Percentiles rank a stretch among this genome's conserved stretches.
Evolutionary conservation across 2,113 vertebrate genomes (phyloP).

Genomic region (Otolemur garnettii): DNA sequence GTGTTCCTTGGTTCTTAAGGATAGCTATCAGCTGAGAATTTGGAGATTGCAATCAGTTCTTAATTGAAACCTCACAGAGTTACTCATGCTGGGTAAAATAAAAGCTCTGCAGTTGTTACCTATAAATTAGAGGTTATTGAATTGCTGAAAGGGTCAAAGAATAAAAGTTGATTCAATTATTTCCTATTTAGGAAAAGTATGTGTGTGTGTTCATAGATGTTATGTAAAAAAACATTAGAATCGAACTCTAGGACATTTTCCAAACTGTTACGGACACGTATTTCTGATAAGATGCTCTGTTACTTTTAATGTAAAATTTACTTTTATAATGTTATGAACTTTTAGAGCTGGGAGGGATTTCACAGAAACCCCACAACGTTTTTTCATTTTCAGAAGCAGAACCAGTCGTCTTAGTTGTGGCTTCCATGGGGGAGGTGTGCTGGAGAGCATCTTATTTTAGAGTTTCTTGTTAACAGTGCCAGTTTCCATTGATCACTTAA

Average conservation of each 20-base stretch:
- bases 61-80: not conserved
- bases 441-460: not conserved
- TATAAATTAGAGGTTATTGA: not conserved
- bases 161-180: not conserved
- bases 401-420: not conserved
- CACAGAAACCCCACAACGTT: not conserved
- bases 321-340: not conserved
- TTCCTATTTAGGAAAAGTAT: not conserved
- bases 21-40: not conserved
- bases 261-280: not conserved
- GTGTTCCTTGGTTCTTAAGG: not conserved
- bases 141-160: not conserved
- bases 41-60: not conserved
- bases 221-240: not conserved
- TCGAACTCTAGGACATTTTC: not conserved
- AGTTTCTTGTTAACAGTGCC: not conserved
- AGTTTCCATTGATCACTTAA: not conserved
- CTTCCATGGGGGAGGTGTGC: not conserved
- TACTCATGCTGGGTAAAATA: not conserved
- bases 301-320: slow-evolving; percentile 23
- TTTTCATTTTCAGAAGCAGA: slow-evolving; percentile 10
- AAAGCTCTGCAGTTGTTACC: not conserved
- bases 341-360: not conserved
- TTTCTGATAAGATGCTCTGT: not conserved
- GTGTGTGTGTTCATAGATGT: not conserved